Percentiles rank a stretch among this genome's conserved stretches.
These are phyloP conservation scores for Balaenoptera acutorostrata DNA, from an alignment of 2,113 vertebrate genomes.

Conservation along the genomic window DNA sequence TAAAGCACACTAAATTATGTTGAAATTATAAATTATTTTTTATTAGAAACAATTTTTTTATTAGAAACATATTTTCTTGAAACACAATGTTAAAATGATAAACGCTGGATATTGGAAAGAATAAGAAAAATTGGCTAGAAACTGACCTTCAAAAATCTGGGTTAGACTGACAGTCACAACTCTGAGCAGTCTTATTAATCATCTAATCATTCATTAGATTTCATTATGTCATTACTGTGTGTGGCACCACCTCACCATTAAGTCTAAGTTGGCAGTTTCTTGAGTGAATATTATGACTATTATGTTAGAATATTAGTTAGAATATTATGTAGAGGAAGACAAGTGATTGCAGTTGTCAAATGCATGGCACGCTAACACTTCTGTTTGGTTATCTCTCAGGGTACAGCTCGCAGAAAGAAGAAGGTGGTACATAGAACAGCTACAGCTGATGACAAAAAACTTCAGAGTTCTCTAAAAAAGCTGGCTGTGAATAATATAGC, in stretches of 20 bases:
- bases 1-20: neutral
- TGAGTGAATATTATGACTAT: neutral
- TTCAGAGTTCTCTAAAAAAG: constrained; percentile 98
- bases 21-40: constrained; percentile 10
- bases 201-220: neutral
- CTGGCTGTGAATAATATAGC: constrained; percentile 98
- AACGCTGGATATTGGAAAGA: neutral
- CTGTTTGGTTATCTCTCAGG: constrained; percentile 80
- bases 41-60: constrained; percentile 34
- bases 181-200: neutral
- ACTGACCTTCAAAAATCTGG: neutral
- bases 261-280: neutral
- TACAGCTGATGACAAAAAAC: constrained; percentile 98
- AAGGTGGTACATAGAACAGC: constrained; percentile 99
- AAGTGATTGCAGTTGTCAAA: neutral
- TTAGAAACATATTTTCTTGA: neutral
- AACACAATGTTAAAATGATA: constrained; percentile 12
- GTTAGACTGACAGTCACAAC: neutral
- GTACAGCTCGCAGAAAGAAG: constrained; percentile 98
- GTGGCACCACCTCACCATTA: neutral
- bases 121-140: constrained; percentile 34
- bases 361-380: constrained; percentile 27
- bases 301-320: neutral
- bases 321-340: neutral
- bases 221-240: neutral